Evolutionary conservation across 2,888 invertebrate species (phyloP), one percentile per base, ranked within the genome.

Genomic region (Andrena marginata): DNA sequence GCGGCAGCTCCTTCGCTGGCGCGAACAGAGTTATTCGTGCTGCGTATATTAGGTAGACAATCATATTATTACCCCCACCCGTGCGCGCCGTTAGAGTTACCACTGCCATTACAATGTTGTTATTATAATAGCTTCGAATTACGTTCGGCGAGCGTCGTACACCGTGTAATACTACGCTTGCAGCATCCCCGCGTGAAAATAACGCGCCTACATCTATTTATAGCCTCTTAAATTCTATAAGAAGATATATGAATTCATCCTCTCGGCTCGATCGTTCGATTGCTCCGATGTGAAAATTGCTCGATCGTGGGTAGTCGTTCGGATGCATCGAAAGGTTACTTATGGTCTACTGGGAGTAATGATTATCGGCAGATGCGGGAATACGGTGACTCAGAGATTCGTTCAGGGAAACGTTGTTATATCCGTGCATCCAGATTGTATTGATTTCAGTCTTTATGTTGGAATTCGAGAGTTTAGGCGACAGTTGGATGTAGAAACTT

Each of bases 91-190:
- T 51, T 65, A 31, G 26, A 70, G 51, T 72, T 68, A 63, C 49
- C 62, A 54, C 51, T 10, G 20, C 29, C 35, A 49, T 71, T 72
- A 63, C 72, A 59, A 63, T 56, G 63, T 63, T 79, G 79, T 68
- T 42, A 63, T 54, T 72, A 29, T 72, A 80, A 80, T 79, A 64
- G 62, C 80, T 59, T 51, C 72, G 63, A 77, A 77, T 77, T 78
- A 63, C 62, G 72, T 59, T 0, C 29, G 29, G 29, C 23, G 56
- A 26, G 3, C 64, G 33, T 68, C 54, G 60, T 23, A 3, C 48
- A 48, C 13, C 20, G 60, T 71, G 54, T 54, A 62, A 78, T 77
- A n/a, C 69, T 33, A 31, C 23, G 56, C n/a, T 42, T 51, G 51
- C 51, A 65, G 23, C 54, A 60, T 78, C 60, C 65, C 65, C 71